Base-by-base conservation (phyloP, 2,888 invertebrate genomes). In the Drosophila histrio region DNA sequence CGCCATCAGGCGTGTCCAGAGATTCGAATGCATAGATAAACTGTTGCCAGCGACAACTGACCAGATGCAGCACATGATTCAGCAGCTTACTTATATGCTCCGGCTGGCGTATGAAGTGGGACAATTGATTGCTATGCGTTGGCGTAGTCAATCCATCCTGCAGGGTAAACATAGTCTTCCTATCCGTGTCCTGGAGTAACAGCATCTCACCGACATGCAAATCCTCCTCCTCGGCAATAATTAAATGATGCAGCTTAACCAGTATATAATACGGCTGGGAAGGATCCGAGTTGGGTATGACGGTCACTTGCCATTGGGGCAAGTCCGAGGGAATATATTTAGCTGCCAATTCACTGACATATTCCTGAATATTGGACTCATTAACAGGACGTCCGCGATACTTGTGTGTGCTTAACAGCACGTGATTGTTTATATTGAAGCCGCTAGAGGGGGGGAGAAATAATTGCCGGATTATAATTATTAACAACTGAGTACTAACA, bases 271-370 rank as follows among this genome's bases (percentile, higher is more conserved):
- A 96, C 75, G 85, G 88, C 13, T 90, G 90, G 0, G 21, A 5
- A 7, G 32, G 52, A n/a, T 79, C 46, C 11, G 88, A 56, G 22
- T 76, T 84, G 0, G 95, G 95, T 79, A 96, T 95, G 1, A 96
- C 93, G 34, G 95, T 94, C 54, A 96, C 94, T 89, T 97, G 96
- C 97, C 97, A 97, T 11, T 96, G 96, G 0, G 97, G 94, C 59
- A 94, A 93, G 54, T 95, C 94, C 1, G 92, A 92, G 5, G 96
- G 94, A 57, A 97, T 93, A 89, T 95, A 96, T 92, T 96, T 96
- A 2, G 95, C 94, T 22, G 96, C 94, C 62, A 95, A 93, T 57
- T 96, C 96, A 84, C 96, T 96, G 46, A 96, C 94, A 87, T 94
- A 96, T 28, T 96, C 96, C 93, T 96, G 96, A 72, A 96, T 94